phyloP scores from a whole-genome alignment of 2,113 vertebrate genomes.

The Puntigrus tetrazona region DNA sequence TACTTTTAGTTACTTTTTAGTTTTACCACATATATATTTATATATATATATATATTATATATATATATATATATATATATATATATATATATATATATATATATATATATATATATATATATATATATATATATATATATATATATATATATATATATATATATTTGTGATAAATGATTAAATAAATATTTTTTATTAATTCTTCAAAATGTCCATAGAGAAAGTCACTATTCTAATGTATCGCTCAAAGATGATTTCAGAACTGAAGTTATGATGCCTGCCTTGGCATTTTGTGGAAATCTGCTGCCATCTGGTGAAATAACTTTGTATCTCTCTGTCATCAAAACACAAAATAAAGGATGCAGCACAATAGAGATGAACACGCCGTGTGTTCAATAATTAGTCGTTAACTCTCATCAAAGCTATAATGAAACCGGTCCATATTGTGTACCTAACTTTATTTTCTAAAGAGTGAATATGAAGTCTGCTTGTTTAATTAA shows the following conservation, averaged over 20 bases:
- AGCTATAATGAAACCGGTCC: background rate
- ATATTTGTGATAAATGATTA: background rate
- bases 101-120: too few relatives aligned
- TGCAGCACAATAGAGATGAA: background rate
- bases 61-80: too few relatives aligned
- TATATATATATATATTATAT: too few relatives aligned
- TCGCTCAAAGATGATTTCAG: background rate
- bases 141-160: too few relatives aligned
- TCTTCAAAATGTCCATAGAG: background rate
- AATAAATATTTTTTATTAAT: background rate
- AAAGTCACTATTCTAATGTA: background rate
- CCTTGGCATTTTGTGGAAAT: background rate
- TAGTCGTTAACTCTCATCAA: background rate
- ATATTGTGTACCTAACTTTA: background rate
- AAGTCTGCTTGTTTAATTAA: background rate
- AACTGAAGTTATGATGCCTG: background rate
- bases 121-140: too few relatives aligned
- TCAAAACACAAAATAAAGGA: background rate
- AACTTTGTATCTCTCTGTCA: background rate
- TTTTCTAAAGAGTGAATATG: background rate
- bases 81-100: too few relatives aligned
- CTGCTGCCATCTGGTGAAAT: conserved; percentile 29
- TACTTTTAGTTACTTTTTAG: too few relatives aligned
- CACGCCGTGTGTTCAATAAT: background rate
- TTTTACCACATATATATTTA: too few relatives aligned